phyloP scores from a whole-genome alignment of 92 coral and sea anemone species.

The Isaurus tuberculatus region DNA sequence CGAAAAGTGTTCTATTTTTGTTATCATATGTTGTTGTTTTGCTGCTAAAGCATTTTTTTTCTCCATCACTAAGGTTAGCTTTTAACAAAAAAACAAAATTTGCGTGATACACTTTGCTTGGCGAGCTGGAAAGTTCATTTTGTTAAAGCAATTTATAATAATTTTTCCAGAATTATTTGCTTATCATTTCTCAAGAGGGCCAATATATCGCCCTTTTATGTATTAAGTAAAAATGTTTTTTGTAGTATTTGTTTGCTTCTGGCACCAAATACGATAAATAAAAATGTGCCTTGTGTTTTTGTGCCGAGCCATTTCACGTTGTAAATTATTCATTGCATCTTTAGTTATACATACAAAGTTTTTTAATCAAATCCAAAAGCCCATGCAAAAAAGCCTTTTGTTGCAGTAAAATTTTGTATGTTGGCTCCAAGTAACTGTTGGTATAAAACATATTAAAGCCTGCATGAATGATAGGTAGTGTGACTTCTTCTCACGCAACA shows the following conservation, averaged over 20 bases:
- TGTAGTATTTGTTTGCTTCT: not conserved
- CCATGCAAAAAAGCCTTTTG: too few species aligned
- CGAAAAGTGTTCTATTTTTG: not conserved
- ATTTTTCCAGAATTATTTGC: not conserved
- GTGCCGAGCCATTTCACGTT: not conserved
- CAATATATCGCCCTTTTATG: not conserved
- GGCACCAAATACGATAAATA: not conserved
- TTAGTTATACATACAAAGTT: not conserved
- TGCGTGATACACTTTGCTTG: constrained; percentile 19
- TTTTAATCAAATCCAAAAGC: not conserved
- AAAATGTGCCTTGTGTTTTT: not conserved
- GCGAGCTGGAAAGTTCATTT: constrained; percentile 16
- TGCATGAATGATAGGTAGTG: too few species aligned
- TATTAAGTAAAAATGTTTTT: not conserved
- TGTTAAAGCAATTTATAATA: not conserved
- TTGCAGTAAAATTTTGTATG: too few species aligned
- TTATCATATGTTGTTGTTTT: not conserved
- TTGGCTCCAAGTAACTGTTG: too few species aligned
- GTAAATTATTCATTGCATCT: constrained; percentile 30
- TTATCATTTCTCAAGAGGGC: constrained; percentile 4
- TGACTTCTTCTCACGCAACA: too few species aligned
- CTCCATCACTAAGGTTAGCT: not conserved
- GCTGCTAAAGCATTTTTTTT: not conserved
- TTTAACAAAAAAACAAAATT: constrained; percentile 9
- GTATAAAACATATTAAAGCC: too few species aligned